Evolutionary conservation across 2,113 vertebrate species (phyloP), one percentile per base, ranked within the genome.

Genomic region (Polypterus bichir): DNA sequence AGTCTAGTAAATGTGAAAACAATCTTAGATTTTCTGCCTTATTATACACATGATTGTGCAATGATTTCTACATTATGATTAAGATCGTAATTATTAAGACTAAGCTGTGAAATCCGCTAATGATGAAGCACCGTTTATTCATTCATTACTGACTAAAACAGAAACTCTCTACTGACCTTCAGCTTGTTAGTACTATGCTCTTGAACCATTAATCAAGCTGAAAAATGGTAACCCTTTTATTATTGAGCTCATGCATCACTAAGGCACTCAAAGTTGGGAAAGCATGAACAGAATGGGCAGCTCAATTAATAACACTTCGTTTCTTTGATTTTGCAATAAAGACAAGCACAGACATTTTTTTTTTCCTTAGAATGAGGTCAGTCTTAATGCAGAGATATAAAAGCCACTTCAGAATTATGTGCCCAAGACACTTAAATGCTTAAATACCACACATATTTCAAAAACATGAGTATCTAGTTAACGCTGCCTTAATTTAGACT

Each of bases 161-260:
- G 56, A 65, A 60, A 67, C 55, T 52, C 57, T 46, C 59, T 48
- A 9, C 46, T 63, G 69, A 70, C 70, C 66, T 71, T 70, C 71
- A 69, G 60, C 54, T 61, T 60, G 44, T 59, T 64, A 62, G 52
- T 56, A 57, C 52, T 54, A 59, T 44, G 46, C 4, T 45, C 64
- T 47, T 56, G 55, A 46, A 46, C 52, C 62, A 70, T 70, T 68
- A 73, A 67, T 75, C 71, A 75, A n/a, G 51, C n/a, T 59, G 64
- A 62, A 66, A 69, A 66, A 67, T 59, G 59, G 49, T 54, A 64
- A 61, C 49, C 44, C 48, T 58, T 70, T 74, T 61, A 68, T 64
- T 63, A 74, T 65, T 66, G 47, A 11, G 60, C 56, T 48, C 47
- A 59, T n/a, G 54, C 62, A 67, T 62, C 54, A 65, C 52, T 46